Percentiles rank a stretch among this genome's conserved stretches.
Evolutionary conservation across 2,888 invertebrate species (phyloP).

Genomic region (Acronicta alni): DNA sequence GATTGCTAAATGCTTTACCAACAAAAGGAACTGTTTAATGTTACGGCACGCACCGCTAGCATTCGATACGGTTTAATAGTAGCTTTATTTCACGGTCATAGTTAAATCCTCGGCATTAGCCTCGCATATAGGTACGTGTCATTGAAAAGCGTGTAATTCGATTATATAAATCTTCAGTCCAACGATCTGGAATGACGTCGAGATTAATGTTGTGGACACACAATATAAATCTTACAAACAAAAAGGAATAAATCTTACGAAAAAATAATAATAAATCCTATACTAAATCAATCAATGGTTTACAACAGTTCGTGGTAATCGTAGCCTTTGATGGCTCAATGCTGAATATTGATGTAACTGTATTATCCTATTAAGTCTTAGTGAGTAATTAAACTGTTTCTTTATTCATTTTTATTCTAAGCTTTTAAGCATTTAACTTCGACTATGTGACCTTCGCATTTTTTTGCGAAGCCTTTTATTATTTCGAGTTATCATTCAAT

Average conservation of each 20-base stretch:
- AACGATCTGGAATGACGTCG: slow-evolving; percentile 44
- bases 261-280: slow-evolving; percentile 26
- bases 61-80: slow-evolving; percentile 71
- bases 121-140: slow-evolving; percentile 52
- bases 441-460: background rate
- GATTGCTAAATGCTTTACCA: slow-evolving; percentile 77
- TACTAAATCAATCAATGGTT: slow-evolving; percentile 50
- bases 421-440: background rate
- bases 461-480: background rate
- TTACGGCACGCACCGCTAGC: slow-evolving; percentile 79
- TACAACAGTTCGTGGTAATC: slow-evolving; percentile 33
- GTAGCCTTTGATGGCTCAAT: slow-evolving; percentile 37
- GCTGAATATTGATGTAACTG: slow-evolving; percentile 25
- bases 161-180: slow-evolving; percentile 56
- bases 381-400: slow-evolving; percentile 2
- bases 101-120: slow-evolving; percentile 66
- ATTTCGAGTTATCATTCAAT: too few species aligned
- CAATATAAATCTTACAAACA: slow-evolving; percentile 42
- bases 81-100: slow-evolving; percentile 61
- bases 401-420: slow-evolving; percentile 17
- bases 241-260: slow-evolving; percentile 30
- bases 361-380: slow-evolving; percentile 23
- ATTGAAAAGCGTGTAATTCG: slow-evolving; percentile 60
- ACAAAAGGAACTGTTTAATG: slow-evolving; percentile 86
- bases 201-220: slow-evolving; percentile 55